These are phyloP conservation scores for Gonioctena quinquepunctata DNA, from an alignment of 1,140 invertebrate genomes.

Conservation along the genomic window DNA sequence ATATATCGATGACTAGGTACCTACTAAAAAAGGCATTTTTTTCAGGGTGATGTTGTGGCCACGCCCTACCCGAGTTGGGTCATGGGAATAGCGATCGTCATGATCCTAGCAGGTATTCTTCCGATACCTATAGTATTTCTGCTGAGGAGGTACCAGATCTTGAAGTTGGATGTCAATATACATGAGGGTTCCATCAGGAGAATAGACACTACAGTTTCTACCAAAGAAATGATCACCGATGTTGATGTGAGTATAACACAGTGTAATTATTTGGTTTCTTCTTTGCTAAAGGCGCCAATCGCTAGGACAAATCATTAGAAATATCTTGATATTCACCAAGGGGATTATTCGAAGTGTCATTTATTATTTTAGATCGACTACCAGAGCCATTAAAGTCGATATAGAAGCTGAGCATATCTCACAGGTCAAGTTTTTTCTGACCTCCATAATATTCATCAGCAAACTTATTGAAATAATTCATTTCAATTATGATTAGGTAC, in stretches of 20 bases:
- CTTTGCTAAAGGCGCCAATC: too few relatives aligned
- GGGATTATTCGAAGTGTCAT: too few relatives aligned
- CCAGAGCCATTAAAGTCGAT: too few relatives aligned
- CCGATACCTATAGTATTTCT: slow-evolving; percentile 85
- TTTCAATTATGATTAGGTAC: too few relatives aligned
- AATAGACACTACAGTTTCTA: slow-evolving; percentile 87
- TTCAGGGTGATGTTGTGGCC: slow-evolving; percentile 70
- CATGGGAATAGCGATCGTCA: slow-evolving; percentile 73
- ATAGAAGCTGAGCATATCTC: too few relatives aligned
- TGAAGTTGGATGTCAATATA: slow-evolving; percentile 82
- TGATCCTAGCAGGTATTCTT: slow-evolving; percentile 78
- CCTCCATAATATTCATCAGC: too few relatives aligned
- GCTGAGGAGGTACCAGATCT: slow-evolving; percentile 79
- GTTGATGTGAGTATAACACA: slow-evolving; percentile 77
- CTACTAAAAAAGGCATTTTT: too few relatives aligned
- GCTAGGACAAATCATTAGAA: background rate
- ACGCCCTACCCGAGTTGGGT: slow-evolving; percentile 85
- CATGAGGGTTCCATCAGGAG: slow-evolving; percentile 85
- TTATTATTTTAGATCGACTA: too few relatives aligned
- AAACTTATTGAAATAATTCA: too few relatives aligned
- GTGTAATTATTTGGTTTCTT: background rate
- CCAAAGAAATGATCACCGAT: slow-evolving; percentile 90
- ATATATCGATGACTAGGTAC: too few relatives aligned
- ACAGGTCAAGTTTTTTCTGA: too few relatives aligned
- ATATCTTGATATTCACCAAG: too few relatives aligned